Conservation (phyloP, 2,113 vertebrate genomes). For the Pholis gunnellus region DNA sequence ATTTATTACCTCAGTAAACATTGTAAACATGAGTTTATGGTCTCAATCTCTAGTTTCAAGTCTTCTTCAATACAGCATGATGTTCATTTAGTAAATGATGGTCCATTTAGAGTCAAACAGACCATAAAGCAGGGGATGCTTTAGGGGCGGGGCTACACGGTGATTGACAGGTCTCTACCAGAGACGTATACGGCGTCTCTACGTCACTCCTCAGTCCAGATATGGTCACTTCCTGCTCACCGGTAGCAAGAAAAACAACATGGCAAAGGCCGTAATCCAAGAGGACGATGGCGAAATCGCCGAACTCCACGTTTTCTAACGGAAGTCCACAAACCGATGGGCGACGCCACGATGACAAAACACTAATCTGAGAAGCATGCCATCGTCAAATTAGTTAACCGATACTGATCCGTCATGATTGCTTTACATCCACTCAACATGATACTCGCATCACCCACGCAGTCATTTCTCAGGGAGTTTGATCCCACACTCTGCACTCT, state of each 20-base stretch:
- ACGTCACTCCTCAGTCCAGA: not conserved
- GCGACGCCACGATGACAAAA: not conserved
- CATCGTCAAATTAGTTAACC: not conserved
- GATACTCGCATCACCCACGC: conserved; percentile 24
- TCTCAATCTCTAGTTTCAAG: too few species aligned
- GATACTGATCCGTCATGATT: not conserved
- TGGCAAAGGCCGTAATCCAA: not conserved
- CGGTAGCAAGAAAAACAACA: not conserved
- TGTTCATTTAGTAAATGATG: too few species aligned
- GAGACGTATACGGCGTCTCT: too few species aligned
- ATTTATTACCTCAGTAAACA: too few species aligned
- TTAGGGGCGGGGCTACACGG: too few species aligned
- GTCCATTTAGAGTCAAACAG: too few species aligned
- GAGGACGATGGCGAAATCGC: not conserved
- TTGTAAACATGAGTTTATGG: too few species aligned
- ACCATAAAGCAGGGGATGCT: too few species aligned
- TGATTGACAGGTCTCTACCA: too few species aligned
- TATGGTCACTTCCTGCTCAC: not conserved
- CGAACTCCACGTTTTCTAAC: not conserved
- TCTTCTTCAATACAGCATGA: too few species aligned
- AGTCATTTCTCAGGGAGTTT: conserved; percentile 40
- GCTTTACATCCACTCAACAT: not conserved
- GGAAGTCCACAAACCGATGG: not conserved
- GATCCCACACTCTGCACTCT: not conserved
- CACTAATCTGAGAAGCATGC: not conserved